Percentiles rank a stretch among this genome's conserved stretches.
Conservation (phyloP, 1,140 invertebrate species). For the Trissolcus basalis region DNA sequence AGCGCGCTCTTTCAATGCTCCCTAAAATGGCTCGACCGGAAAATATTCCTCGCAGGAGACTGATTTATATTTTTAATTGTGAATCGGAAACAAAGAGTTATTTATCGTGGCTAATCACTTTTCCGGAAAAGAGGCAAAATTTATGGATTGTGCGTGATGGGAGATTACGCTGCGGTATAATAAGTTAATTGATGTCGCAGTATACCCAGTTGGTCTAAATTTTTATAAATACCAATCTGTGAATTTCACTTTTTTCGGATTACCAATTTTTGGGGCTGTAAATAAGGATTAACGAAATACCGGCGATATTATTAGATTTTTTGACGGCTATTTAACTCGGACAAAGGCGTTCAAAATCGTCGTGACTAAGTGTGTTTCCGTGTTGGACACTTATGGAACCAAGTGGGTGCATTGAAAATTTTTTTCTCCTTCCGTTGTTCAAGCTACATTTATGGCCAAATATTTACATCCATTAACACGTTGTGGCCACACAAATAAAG, state of each 20-base stretch:
- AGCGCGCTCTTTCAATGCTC: constrained; percentile 28
- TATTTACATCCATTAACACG: constrained; percentile 32
- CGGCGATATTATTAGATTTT: background rate
- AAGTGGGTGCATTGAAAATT: constrained; percentile 7
- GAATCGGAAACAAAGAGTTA: constrained; percentile 29
- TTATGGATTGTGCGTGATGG: constrained; percentile 25
- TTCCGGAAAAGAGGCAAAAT: constrained; percentile 12
- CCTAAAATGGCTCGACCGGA: constrained; percentile 12
- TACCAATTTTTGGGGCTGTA: too few species aligned
- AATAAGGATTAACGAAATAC: too few species aligned
- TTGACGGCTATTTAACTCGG: background rate
- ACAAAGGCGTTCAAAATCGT: constrained; percentile 4
- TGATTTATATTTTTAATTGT: constrained; percentile 54
- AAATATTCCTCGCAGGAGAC: constrained; percentile 8
- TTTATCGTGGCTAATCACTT: constrained; percentile 37
- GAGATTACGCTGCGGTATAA: too few species aligned
- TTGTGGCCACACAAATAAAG: constrained; percentile 5
- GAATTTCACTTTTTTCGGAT: too few species aligned
- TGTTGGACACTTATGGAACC: constrained; percentile 8
- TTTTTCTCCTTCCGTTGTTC: constrained; percentile 2
- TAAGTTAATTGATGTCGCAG: too few species aligned
- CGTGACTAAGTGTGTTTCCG: constrained; percentile 21
- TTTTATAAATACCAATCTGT: too few species aligned
- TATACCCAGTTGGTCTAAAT: too few species aligned
- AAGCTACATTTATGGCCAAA: constrained; percentile 13